Percentiles rank a stretch among this genome's conserved stretches.
Conservation (phyloP, 2,888 invertebrate species). For the Ganaspis brasiliensis region DNA sequence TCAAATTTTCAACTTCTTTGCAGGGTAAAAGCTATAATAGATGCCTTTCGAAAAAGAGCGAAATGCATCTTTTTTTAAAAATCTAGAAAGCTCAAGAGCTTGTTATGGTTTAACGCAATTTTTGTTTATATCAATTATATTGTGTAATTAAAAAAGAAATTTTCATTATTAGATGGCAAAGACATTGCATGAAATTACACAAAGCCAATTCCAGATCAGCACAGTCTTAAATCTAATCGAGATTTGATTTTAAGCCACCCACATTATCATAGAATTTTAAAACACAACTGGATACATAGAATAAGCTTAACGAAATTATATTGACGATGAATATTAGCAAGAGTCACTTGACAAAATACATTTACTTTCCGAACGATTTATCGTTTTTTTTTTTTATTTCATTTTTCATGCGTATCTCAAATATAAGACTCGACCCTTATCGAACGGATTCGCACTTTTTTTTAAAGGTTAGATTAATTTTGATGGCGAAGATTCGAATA, state of each 20-base stretch:
- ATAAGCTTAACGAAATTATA: constrained; percentile 14
- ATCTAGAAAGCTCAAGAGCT: constrained; percentile 36
- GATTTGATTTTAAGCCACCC: constrained; percentile 16
- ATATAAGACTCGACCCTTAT: constrained; percentile 17
- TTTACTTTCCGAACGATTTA: constrained; percentile 38
- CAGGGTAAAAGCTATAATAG: constrained; percentile 18
- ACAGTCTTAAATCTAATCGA: constrained; percentile 10
- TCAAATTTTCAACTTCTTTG: constrained; percentile 5
- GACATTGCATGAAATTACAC: background rate
- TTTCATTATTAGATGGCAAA: no score
- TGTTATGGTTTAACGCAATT: constrained; percentile 9
- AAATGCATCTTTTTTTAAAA: constrained; percentile 31
- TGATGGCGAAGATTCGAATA: constrained; percentile 23
- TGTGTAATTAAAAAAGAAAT: no score
- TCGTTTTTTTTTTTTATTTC: background rate
- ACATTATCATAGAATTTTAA: constrained; percentile 39
- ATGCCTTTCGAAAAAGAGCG: constrained; percentile 25
- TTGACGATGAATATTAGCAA: constrained; percentile 20
- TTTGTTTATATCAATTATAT: no score
- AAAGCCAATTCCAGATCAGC: constrained; percentile 30
- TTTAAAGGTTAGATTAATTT: no score
- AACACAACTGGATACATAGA: constrained; percentile 27
- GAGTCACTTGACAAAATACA: constrained; percentile 31
- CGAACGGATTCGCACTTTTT: background rate
- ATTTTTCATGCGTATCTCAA: constrained; percentile 33